Conservation (phyloP, 2,888 invertebrate species). For the Panopea generosa region DNA sequence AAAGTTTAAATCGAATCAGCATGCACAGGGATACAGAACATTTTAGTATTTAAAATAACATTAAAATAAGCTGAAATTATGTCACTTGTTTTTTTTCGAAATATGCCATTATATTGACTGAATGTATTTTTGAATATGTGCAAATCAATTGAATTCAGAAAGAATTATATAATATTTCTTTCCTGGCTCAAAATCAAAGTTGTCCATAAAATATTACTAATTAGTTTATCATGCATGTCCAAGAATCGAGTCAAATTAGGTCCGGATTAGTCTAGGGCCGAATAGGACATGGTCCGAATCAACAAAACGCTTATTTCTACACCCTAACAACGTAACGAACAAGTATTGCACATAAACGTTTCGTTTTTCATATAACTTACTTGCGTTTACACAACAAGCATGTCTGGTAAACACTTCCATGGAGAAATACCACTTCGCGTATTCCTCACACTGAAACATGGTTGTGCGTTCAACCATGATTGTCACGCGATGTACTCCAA, state of each 20-base stretch:
- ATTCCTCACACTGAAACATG: conserved; percentile 25
- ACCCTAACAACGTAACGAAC: too few relatives aligned
- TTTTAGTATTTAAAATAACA: conserved; percentile 1
- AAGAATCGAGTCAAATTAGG: conserved; percentile 3
- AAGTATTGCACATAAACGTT: too few relatives aligned
- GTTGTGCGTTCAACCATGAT: conserved; percentile 13
- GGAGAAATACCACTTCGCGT: conserved; percentile 15
- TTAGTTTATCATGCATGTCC: too few relatives aligned
- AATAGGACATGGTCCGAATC: too few relatives aligned
- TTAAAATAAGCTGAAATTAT: conserved; percentile 3
- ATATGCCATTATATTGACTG: conserved; percentile 3
- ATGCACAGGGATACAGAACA: conserved; percentile 3
- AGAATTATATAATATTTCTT: too few relatives aligned
- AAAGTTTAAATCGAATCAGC: too few relatives aligned
- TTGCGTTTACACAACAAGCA: too few relatives aligned
- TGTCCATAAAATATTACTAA: too few relatives aligned
- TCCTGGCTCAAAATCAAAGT: too few relatives aligned
- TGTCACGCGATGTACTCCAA: conserved; percentile 22
- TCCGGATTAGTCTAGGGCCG: too few relatives aligned
- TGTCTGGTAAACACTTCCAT: conserved; percentile 25
- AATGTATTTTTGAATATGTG: conserved; percentile 2
- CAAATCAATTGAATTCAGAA: conserved; percentile 1
- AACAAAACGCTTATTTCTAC: too few relatives aligned
- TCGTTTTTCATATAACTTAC: too few relatives aligned
- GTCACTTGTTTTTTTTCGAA: conserved; percentile 1